Base-by-base conservation (phyloP, 2,888 invertebrate genomes). In the Nemotelus nigrinus region DNA sequence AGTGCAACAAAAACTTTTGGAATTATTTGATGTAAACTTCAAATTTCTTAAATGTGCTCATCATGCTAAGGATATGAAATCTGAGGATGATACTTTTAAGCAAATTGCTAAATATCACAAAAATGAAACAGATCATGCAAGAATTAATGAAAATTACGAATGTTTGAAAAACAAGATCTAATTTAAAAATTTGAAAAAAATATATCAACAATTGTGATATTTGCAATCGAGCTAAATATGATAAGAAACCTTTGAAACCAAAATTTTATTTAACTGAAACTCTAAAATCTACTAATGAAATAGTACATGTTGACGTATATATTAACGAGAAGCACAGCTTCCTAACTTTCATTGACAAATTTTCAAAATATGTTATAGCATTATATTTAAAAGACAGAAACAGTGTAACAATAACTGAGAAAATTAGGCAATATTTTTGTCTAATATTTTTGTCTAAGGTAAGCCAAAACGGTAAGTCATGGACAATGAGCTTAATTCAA, bases 11-110 rank as follows among this genome's bases (percentile, higher is more conserved):
- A 53, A 50, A 39, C 55, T 60, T 8, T 53, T 64, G 3, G 55
- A 53, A 53, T 39, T 64, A 10, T 71, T 63, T 77, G 44, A 48
- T 53, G 43, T 3, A 44, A 43, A 25, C 43, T 10, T 71, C 39
- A 41, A 60, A 53, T 77, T 77, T 25, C 44, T 77, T 65, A 81
- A 78, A 78, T 81, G 81, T 67, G 77, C 68, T 75, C 70, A 79
- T 64, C 70, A 78, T 57, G 77, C 78, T 63, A 80, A 68, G 57
- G 78, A 80, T 65, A 76, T 78, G 25, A 43, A 76, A 70, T 57
- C 63, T 2, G 78, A 79, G 48, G 80, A 80, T 65, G 58, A 77
- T 55, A 8, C 72, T 43, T 76, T 68, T n/a, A 78, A 74, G 65
- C 77, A 78, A 76, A 78, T 80, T 25, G 39, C 5, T 10, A 74